Base-by-base conservation (phyloP, 2,113 vertebrate genomes). In the Brachyhypopomus occidentalis region DNA sequence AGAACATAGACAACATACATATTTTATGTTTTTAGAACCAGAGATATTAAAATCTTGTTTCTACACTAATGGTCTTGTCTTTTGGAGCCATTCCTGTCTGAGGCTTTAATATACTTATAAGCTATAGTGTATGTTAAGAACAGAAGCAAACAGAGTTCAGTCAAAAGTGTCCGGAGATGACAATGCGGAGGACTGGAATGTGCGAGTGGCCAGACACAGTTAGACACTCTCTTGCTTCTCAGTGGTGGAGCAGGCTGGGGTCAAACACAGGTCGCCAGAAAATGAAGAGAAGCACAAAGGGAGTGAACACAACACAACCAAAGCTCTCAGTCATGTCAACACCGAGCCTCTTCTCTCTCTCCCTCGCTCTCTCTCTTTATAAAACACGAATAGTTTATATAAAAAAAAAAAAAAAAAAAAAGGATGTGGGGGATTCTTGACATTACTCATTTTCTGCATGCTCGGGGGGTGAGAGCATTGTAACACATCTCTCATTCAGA, bases 211-310 rank as follows among this genome's bases (percentile, higher is more conserved):
- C 72, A 76, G 72, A 76, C 64, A 69, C 55, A 55, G 63, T 75
- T 4, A 81, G 80, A 23, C 34, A 16, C 52, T 30, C 60, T 70
- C 64, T 76, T 75, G 20, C 6, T 69, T 70, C 73, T 81, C 63
- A 70, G 80, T 9, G 19, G 72, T 48, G 63, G 30, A 20, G 34
- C n/a, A 23, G 52, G 34, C n/a, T 4, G 58, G 58, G 82, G 82
- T 80, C 78, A 80, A n/a, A 41, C 25, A 2, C 30, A 76, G 72
- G 78, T 73, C 72, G 70, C 22, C n/a, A 71, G 27, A 67, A 73
- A 22, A 78, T 72, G 38, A 79, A 74, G 25, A 74, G 17, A 60
- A 67, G 30, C 52, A 74, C 48, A 78, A 59, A 12, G 16, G 19
- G 20, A 70, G 76, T 58, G 75, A 82, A 80, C 63, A 76, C 22